Percentiles rank a stretch among this genome's conserved stretches.
These are phyloP conservation scores for Heterohyrax brucei DNA, from an alignment of 2,797 vertebrate genomes.

Conservation along the genomic window DNA sequence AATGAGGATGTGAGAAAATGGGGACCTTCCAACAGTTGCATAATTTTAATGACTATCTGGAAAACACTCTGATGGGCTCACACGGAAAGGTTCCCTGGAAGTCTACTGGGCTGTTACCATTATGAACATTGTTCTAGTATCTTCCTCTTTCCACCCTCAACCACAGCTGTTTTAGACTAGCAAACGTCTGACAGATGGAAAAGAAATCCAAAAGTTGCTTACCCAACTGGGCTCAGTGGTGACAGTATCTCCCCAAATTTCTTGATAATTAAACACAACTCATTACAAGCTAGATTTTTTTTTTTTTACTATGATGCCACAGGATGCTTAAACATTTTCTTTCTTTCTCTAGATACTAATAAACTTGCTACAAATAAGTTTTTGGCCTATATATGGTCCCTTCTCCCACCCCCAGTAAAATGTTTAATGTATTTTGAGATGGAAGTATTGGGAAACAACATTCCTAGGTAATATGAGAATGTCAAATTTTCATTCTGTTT, in stretches of 20 bases:
- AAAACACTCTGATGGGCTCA: background rate
- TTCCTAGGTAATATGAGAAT: background rate
- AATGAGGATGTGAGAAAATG: background rate
- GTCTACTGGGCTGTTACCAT: background rate
- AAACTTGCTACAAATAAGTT: conserved; percentile 19
- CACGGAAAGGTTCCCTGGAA: background rate
- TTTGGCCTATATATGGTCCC: background rate
- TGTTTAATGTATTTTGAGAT: background rate
- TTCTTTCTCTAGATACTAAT: conserved; percentile 36
- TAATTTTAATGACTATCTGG: background rate
- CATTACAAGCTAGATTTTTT: background rate
- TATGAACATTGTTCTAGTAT: background rate
- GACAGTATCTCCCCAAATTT: background rate
- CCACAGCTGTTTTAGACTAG: background rate
- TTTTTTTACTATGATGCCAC: background rate
- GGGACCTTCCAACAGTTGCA: background rate
- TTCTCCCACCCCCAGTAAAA: background rate
- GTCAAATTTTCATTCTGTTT: background rate
- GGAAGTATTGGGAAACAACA: background rate
- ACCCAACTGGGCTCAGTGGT: background rate
- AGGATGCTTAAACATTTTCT: conserved; percentile 4
- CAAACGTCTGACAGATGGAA: background rate
- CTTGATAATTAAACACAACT: conserved; percentile 14
- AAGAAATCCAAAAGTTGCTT: conserved; percentile 19
- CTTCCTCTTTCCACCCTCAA: conserved; percentile 20